Base-by-base conservation (phyloP, 1,140 invertebrate species). In the Calephelis virginiensis region DNA sequence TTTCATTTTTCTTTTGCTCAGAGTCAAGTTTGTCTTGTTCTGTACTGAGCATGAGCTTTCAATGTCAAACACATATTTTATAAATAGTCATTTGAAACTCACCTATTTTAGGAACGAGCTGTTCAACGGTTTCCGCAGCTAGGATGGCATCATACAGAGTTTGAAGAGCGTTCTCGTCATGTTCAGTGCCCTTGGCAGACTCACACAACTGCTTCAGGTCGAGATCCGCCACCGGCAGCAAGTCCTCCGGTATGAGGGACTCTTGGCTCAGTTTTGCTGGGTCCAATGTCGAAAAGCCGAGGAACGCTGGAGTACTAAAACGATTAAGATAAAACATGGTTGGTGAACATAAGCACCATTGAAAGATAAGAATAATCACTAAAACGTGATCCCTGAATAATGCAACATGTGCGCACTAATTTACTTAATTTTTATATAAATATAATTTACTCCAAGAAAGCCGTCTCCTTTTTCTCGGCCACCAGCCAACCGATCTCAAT, bases 21-120 rank as follows among this genome's bases (percentile, higher is more conserved):
- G 28, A 28, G 28, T 28, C 28, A 28, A 28, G 28, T 28, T 28
- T 28, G 28, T 28, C 28, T 28, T 28, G 28, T 28, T 28, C 28
- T 28, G 28, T 3, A 2, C 2, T 28, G 28, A n/a, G n/a, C n/a
- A n/a, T n/a, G n/a, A n/a, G n/a, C n/a, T n/a, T n/a, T n/a, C n/a
- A n/a, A n/a, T n/a, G n/a, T n/a, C n/a, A n/a, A n/a, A n/a, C n/a
- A n/a, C n/a, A n/a, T n/a, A n/a, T 28, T 28, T 28, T 28, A 28
- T 28, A 43, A 43, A 43, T 8, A 43, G 40, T 5, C 6, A 43
- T 8, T 5, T 43, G 40, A 9, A 43, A 71, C 76, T 83, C 64
- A 91, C 90, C 76, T 61, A 91, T 80, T 68, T 86, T 86, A 10
- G 80, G 69, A 68, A 90, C 67, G 5, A 91, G 74, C 40, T 82